Conservation (phyloP, 2,888 invertebrate species). For the Panopea generosa region DNA sequence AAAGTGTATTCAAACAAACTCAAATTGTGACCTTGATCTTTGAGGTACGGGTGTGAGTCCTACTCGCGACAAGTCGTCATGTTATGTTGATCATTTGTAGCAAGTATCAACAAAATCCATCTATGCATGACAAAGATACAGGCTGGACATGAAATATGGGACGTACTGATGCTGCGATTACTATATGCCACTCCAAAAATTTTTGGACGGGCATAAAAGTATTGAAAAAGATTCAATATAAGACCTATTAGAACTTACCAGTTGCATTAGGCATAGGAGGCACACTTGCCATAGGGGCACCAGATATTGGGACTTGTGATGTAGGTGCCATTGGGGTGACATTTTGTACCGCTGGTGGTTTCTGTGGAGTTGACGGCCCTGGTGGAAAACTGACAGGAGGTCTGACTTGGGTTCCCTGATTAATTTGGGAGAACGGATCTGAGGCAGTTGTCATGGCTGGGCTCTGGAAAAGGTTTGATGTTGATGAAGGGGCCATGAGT, state of each 20-base stretch:
- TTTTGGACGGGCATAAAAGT: too few species aligned
- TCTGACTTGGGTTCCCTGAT: constrained; percentile 62
- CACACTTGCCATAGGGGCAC: constrained; percentile 32
- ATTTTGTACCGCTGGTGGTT: constrained; percentile 9
- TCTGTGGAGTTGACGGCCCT: constrained; percentile 30
- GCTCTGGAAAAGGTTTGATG: constrained; percentile 56
- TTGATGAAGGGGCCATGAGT: constrained; percentile 10
- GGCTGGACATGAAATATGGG: too few species aligned
- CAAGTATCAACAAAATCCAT: too few species aligned
- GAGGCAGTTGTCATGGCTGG: constrained; percentile 30
- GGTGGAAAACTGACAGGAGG: constrained; percentile 36
- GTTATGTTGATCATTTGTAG: too few species aligned
- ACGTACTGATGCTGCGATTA: too few species aligned
- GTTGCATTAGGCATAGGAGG: constrained; percentile 55
- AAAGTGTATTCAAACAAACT: too few species aligned
- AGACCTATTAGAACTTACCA: constrained; percentile 27
- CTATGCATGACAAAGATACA: too few species aligned
- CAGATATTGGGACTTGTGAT: constrained; percentile 30
- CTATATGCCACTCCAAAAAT: too few species aligned
- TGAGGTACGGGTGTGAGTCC: too few species aligned
- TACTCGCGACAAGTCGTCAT: too few species aligned
- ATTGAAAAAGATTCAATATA: too few species aligned
- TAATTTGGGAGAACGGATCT: constrained; percentile 80
- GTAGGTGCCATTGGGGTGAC: constrained; percentile 33
- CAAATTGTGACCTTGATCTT: too few species aligned